These are phyloP conservation scores for Platysternon megacephalum DNA, from an alignment of 2,113 vertebrate species.

Conservation along the genomic window DNA sequence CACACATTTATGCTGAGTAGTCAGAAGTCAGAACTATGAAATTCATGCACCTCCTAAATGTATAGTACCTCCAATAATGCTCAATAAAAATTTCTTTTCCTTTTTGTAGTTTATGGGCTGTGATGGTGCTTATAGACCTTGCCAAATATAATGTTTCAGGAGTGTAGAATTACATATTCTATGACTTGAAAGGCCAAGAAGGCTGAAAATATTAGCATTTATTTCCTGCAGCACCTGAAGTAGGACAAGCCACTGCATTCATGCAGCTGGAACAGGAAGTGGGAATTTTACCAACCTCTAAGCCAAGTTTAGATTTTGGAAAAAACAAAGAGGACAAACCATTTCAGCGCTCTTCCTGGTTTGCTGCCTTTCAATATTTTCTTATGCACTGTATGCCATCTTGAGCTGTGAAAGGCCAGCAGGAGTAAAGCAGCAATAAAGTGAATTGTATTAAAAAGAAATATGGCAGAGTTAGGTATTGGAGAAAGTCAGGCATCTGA, in stretches of 20 bases:
- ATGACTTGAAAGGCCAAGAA: conserved; percentile 12
- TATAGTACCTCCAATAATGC: conserved; percentile 19
- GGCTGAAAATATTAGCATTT: conserved; percentile 40
- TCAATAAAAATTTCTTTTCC: background rate
- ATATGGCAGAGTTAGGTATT: background rate
- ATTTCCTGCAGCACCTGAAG: conserved; percentile 53
- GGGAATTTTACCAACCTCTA: background rate
- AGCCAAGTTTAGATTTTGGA: background rate
- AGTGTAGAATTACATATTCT: conserved; percentile 29
- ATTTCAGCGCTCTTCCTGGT: background rate
- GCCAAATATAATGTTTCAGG: conserved; percentile 55
- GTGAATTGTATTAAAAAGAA: background rate
- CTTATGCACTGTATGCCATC: background rate
- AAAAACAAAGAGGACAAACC: background rate
- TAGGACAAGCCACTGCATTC: conserved; percentile 51
- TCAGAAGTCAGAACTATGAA: conserved; percentile 45
- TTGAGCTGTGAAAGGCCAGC: background rate
- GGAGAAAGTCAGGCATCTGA: background rate
- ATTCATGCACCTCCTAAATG: conserved; percentile 39
- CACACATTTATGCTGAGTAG: conserved; percentile 42
- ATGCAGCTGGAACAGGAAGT: background rate
- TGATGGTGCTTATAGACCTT: conserved; percentile 21
- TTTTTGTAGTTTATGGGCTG: conserved; percentile 51
- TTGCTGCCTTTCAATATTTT: background rate
- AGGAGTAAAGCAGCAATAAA: background rate